These are phyloP conservation scores for Helicoverpa zea DNA, from an alignment of 1,140 invertebrate species.

Conservation along the genomic window DNA sequence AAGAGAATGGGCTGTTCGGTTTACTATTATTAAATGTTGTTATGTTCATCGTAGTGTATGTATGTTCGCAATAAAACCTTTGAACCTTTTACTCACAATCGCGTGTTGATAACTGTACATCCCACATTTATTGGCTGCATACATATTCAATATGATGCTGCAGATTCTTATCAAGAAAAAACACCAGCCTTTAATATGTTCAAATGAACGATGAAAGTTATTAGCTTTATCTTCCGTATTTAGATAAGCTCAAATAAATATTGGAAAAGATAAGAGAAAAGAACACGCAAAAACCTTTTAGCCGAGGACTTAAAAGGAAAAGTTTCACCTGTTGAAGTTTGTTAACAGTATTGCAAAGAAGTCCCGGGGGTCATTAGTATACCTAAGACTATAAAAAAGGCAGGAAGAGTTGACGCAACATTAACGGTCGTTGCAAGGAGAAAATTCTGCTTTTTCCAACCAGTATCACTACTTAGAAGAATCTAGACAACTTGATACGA, in stretches of 20 bases:
- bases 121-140: no score
- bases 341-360: slow-evolving; percentile 9
- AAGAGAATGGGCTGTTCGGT: neutral
- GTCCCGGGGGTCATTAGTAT: slow-evolving; percentile 4
- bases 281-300: neutral
- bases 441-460: slow-evolving; percentile 33
- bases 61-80: no score
- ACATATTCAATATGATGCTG: no score
- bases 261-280: neutral
- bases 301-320: neutral
- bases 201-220: neutral
- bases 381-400: slow-evolving; percentile 20
- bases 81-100: no score
- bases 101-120: no score
- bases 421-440: slow-evolving; percentile 30
- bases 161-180: no score
- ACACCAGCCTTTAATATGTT: no score
- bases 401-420: slow-evolving; percentile 24
- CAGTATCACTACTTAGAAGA: neutral
- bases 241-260: neutral
- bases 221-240: neutral
- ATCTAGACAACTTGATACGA: slow-evolving; percentile 22
- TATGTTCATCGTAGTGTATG: neutral
- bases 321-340: neutral
- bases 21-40: neutral